phyloP scores from a whole-genome alignment of 2,113 vertebrate species.

The Apodemus speciosus region DNA sequence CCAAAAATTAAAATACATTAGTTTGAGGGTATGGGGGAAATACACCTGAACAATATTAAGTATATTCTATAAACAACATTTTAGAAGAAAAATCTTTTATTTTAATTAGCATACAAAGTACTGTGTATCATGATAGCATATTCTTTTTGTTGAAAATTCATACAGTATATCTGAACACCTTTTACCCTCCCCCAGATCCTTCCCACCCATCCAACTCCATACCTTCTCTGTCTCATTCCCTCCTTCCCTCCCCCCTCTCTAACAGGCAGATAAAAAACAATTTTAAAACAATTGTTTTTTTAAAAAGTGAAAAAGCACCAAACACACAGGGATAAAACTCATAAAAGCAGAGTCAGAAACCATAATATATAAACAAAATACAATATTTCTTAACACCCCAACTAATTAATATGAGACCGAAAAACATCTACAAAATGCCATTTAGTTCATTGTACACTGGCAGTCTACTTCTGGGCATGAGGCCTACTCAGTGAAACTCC shows the following conservation, averaged over 20 bases:
- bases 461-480: not conserved
- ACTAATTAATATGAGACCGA: not conserved
- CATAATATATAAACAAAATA: not conserved
- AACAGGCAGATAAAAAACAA: not conserved
- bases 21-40: not conserved
- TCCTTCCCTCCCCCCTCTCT: no score
- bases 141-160: not conserved
- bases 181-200: not conserved
- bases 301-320: not conserved
- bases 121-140: not conserved
- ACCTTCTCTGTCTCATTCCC: not conserved
- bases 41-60: conserved; percentile 45
- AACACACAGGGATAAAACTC: not conserved
- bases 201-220: not conserved
- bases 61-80: conserved; percentile 29
- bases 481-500: not conserved
- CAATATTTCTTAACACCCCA: not conserved
- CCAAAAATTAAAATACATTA: conserved; percentile 27
- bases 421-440: not conserved
- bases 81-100: conserved; percentile 51
- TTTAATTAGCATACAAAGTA: not conserved
- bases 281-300: not conserved
- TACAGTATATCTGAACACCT: not conserved
- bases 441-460: not conserved
- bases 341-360: not conserved